Evolutionary conservation across 2,113 vertebrate species (phyloP), one percentile per base, ranked within the genome.

Genomic region (Antigone vipio): DNA sequence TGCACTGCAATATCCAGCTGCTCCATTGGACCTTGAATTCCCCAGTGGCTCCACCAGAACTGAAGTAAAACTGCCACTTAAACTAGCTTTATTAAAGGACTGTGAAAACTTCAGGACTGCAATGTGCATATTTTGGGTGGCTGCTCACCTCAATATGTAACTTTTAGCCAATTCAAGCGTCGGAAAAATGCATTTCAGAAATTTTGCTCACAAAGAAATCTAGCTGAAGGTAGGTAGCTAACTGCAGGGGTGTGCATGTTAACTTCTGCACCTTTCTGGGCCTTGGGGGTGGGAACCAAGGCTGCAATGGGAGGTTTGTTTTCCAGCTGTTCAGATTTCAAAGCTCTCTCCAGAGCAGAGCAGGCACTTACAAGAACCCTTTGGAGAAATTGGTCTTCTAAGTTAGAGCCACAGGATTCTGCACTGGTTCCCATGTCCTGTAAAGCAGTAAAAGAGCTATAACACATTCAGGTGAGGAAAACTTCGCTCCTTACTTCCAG

Each of bases 301-400:
- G 27, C 19, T 68, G n/a, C n/a, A 82, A 26, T 7, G 44, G 5
- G 23, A 72, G 11, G 2, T 5, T 56, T 27, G 13, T 56, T 44
- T 50, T 21, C 30, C 58, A 14, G 2, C 18, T 0, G 0, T 26
- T 72, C 22, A 34, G 38, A 75, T 59, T 78, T 85, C 58, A 76
- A 62, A 76, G 5, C 11, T 26, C 26, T 45, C 53, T 80, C 20
- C 59, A 79, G 26, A 75, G 15, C 23, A 63, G 9, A 82, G 49
- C 21, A 77, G 18, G 7, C 5, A 9, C 9, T 47, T 84, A 26
- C 1, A 78, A 71, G 29, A 72, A 6, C 7, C 2, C 12, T 58
- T 13, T 50, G 32, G 44, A 75, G 5, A 26, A 75, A 34, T 4
- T 21, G 7, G 8, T 44, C 52, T 75, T 75, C 44, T 67, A 13